Percentiles rank a stretch among this genome's conserved stretches.
Evolutionary conservation across 2,113 vertebrate species (phyloP).

Genomic region (Pandion haliaetus): DNA sequence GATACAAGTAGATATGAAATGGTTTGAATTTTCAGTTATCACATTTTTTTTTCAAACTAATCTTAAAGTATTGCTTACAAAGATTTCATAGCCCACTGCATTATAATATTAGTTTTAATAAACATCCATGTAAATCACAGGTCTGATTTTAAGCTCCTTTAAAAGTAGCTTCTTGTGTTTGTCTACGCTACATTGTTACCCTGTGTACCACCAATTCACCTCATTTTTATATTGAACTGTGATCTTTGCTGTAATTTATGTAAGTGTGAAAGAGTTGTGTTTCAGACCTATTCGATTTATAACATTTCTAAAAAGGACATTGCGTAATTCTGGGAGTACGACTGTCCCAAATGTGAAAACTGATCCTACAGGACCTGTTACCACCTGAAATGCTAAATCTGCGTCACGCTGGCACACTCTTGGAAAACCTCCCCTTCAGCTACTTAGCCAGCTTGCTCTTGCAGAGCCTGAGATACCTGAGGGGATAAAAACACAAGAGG

Average conservation of each 20-base stretch:
- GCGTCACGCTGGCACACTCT: neutral
- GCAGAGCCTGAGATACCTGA: neutral
- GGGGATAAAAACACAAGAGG: neutral
- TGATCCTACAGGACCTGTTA: neutral
- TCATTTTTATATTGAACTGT: neutral
- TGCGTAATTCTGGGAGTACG: neutral
- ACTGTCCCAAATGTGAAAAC: neutral
- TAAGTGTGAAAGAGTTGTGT: neutral
- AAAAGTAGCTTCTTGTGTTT: neutral
- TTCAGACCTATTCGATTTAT: neutral
- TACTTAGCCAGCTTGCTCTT: neutral
- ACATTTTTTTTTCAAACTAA: neutral
- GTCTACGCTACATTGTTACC: neutral
- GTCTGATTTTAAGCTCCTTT: neutral
- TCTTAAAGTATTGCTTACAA: neutral
- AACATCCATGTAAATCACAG: neutral
- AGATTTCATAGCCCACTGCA: neutral
- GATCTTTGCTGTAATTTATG: neutral
- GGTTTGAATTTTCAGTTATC: constrained; percentile 6
- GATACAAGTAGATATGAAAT: constrained; percentile 40
- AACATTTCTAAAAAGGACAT: neutral
- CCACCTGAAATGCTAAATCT: neutral
- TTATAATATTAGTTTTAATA: neutral
- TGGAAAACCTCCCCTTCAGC: neutral
- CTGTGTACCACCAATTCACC: neutral